Conservation (phyloP, 2,888 invertebrate species). For the Deroplatys truncata region DNA sequence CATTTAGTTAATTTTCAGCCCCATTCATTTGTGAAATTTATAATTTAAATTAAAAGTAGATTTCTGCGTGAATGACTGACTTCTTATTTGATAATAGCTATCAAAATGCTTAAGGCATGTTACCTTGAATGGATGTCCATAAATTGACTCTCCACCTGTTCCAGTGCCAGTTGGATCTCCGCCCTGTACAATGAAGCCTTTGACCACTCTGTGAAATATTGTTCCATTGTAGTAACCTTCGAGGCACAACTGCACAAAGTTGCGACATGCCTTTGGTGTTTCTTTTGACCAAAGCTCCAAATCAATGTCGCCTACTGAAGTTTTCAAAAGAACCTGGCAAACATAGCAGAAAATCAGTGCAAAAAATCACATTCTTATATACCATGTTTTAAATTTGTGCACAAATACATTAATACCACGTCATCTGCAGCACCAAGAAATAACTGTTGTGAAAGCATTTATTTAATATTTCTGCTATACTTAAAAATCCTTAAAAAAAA, state of each 20-base stretch:
- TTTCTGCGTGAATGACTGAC: no score
- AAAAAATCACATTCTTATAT: neutral
- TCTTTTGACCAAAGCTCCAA: slow-evolving; percentile 97
- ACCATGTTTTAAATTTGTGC: neutral
- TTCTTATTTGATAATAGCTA: no score
- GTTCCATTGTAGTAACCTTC: slow-evolving; percentile 92
- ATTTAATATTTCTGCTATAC: neutral
- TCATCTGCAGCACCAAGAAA: neutral
- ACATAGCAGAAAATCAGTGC: neutral
- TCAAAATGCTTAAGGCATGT: neutral
- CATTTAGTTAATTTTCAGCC: no score
- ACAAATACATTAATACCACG: neutral
- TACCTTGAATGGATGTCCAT: slow-evolving; percentile 88
- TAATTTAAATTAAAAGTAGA: no score
- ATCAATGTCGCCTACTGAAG: slow-evolving; percentile 94
- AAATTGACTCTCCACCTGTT: slow-evolving; percentile 93
- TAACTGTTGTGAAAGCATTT: neutral
- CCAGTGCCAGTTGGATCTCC: slow-evolving; percentile 97
- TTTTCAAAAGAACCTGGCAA: slow-evolving; percentile 74
- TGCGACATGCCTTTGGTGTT: slow-evolving; percentile 88
- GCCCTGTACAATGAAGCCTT: slow-evolving; percentile 92
- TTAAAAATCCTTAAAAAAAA: no score
- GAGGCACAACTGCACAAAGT: slow-evolving; percentile 93
- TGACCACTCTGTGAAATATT: slow-evolving; percentile 90
- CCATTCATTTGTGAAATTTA: no score